Evolutionary conservation across 2,113 vertebrate genomes (phyloP), one percentile per base, ranked within the genome.

Genomic region (Gobio gobio): DNA sequence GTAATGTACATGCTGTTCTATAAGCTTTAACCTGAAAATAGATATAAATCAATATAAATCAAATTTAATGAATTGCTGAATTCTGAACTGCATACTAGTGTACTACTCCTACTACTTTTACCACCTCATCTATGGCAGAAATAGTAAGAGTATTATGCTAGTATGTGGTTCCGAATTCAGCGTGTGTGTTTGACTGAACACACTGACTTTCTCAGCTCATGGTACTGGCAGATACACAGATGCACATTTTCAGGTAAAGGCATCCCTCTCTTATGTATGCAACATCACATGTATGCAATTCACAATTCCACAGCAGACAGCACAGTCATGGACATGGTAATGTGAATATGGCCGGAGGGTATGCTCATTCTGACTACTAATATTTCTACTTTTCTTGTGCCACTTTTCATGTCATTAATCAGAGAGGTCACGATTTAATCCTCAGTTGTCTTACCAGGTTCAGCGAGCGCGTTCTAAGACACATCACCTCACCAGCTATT

Each of bases 291-390:
- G 18, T 47, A 82, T 40, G 24, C 68, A 43, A 18, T 43, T 72
- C 22, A 70, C 14, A 56, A 22, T 29, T 64, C 13, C 29, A 18
- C 12, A 40, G 40, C 43, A 59, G 45, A 86, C 29, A 63, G 68
- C 20, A 8, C 26, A 56, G 26, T 58, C 40, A 26, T 45, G 68
- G 59, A 70, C 79, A 83, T 54, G 20, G 9, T 3, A 58, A 61
- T 51, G 7, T 78, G 24, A 83, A 83, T 24, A 56, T 63, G 73
- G 24, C 73, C 78, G 43, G 63, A 70, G 80, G 74, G 36, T 72
- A 10, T 49, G 36, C 72, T 68, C 24, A 51, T 83, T 78, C 59
- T 26, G 49, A 86, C 22, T 45, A 40, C n/a, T 26, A 72, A 73
- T 49, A 36, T 36, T 73, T 47, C 45, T 40, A 45, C 24, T 72